Percentiles rank a stretch among this genome's conserved stretches.
Evolutionary conservation across 2,888 invertebrate genomes (phyloP).

Genomic region (Allophyes oxyacanthae): DNA sequence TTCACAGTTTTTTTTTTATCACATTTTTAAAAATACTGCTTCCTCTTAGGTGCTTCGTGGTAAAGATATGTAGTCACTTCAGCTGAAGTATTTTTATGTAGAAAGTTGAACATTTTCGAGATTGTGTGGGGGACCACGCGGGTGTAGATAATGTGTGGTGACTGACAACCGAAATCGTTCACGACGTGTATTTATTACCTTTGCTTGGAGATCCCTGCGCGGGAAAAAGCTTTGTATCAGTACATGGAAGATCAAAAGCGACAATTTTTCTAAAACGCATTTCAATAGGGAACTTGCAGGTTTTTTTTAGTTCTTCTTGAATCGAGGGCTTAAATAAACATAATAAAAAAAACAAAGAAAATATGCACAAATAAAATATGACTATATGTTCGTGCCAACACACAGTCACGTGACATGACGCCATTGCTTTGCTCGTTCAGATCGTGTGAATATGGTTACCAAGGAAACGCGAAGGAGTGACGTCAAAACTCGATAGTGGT

Average conservation of each 20-base stretch:
- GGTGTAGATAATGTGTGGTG: conserved; percentile 73
- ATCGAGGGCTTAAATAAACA: too few species aligned
- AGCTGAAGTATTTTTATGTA: conserved; percentile 41
- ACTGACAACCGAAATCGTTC: conserved; percentile 78
- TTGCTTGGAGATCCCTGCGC: conserved; percentile 79
- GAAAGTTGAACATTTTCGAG: conserved; percentile 61
- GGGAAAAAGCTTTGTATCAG: conserved; percentile 29
- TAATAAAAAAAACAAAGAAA: too few species aligned
- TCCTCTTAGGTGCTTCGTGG: conserved; percentile 71
- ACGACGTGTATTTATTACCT: conserved; percentile 79
- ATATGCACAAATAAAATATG: too few species aligned
- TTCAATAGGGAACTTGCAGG: too few species aligned
- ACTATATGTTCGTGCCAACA: too few species aligned
- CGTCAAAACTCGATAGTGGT: too few species aligned
- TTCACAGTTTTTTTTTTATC: conserved; percentile 84
- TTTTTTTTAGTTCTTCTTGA: too few species aligned
- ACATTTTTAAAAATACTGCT: conserved; percentile 84
- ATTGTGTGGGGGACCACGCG: conserved; percentile 65
- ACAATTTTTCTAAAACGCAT: too few species aligned
- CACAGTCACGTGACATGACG: too few species aligned
- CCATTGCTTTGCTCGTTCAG: too few species aligned
- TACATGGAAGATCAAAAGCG: background rate
- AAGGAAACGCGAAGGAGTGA: too few species aligned
- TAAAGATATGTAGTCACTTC: conserved; percentile 63
- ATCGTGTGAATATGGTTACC: too few species aligned